Conservation (phyloP, 2,888 invertebrate genomes). For the Meganola albula region DNA sequence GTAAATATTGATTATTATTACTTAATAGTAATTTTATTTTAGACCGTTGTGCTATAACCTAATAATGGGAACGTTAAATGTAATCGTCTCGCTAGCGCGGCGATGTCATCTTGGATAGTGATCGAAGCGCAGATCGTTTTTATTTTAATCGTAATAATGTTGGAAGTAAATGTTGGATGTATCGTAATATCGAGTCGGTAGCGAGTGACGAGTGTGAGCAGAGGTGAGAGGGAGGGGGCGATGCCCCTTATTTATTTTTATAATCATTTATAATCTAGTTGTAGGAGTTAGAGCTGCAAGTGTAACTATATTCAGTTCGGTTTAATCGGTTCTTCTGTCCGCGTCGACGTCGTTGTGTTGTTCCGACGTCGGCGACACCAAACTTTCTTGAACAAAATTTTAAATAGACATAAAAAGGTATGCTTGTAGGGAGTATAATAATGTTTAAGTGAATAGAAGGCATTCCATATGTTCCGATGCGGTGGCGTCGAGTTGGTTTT, state of each 20-base stretch:
- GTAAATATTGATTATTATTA: constrained; percentile 74
- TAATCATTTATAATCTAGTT: constrained; percentile 73
- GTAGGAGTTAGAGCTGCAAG: constrained; percentile 59
- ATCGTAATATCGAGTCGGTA: constrained; percentile 10
- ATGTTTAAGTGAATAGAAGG: constrained; percentile 70
- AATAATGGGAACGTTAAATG: constrained; percentile 39
- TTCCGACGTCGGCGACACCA: constrained; percentile 1
- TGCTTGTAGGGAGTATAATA: constrained; percentile 64
- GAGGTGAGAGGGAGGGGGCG: constrained; percentile 51
- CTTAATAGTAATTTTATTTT: constrained; percentile 72
- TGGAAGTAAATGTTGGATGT: constrained; percentile 54
- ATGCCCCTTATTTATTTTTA: constrained; percentile 73
- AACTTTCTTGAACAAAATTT: constrained; percentile 52
- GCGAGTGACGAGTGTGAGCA: constrained; percentile 14
- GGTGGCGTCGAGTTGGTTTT: constrained; percentile 61
- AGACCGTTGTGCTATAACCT: constrained; percentile 71
- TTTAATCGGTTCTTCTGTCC: constrained; percentile 30
- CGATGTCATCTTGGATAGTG: constrained; percentile 26
- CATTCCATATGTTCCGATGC: constrained; percentile 69
- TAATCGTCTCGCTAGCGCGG: constrained; percentile 28
- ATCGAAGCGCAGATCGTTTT: constrained; percentile 41
- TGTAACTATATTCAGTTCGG: constrained; percentile 47
- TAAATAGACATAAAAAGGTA: constrained; percentile 50
- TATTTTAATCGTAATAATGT: constrained; percentile 49
- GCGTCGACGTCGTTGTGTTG: constrained; percentile 4